Conservation (phyloP, 2,888 invertebrate species). For the Nemapogon koenigi region DNA sequence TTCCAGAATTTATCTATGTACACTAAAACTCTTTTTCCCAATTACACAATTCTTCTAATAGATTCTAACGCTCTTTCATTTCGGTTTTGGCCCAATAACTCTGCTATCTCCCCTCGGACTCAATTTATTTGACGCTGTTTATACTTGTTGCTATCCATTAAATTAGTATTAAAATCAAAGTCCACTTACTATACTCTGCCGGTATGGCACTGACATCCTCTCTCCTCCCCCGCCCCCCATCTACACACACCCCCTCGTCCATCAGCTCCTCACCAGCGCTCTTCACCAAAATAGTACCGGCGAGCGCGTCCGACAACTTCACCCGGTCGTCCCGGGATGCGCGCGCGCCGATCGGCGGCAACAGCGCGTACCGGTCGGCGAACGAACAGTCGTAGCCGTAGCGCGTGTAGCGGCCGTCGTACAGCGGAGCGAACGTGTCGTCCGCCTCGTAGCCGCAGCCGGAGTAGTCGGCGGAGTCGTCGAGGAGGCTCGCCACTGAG, state of each 20-base stretch:
- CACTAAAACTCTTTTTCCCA: too few species aligned
- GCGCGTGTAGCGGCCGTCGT: constrained; percentile 35
- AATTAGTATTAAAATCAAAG: too few species aligned
- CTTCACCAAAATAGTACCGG: constrained; percentile 30
- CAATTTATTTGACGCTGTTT: too few species aligned
- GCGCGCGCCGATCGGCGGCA: constrained; percentile 33
- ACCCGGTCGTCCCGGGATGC: constrained; percentile 22
- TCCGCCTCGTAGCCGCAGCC: constrained; percentile 25
- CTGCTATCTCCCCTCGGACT: too few species aligned
- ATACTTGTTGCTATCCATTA: too few species aligned
- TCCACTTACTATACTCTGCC: too few species aligned
- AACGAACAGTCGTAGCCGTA: constrained; percentile 41
- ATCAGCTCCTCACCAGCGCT: not conserved
- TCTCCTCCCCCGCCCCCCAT: constrained; percentile 17
- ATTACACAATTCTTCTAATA: too few species aligned
- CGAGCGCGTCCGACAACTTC: constrained; percentile 23
- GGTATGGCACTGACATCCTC: constrained; percentile 29
- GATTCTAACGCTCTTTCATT: too few species aligned
- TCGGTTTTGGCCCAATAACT: too few species aligned
- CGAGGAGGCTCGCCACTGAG: constrained; percentile 32
- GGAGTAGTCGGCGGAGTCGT: constrained; percentile 22
- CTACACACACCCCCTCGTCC: not conserved
- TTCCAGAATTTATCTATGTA: too few species aligned
- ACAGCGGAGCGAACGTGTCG: constrained; percentile 31
- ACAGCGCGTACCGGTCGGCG: constrained; percentile 28